phyloP scores from a whole-genome alignment of 1,140 invertebrate genomes.

The Diprion similis region DNA sequence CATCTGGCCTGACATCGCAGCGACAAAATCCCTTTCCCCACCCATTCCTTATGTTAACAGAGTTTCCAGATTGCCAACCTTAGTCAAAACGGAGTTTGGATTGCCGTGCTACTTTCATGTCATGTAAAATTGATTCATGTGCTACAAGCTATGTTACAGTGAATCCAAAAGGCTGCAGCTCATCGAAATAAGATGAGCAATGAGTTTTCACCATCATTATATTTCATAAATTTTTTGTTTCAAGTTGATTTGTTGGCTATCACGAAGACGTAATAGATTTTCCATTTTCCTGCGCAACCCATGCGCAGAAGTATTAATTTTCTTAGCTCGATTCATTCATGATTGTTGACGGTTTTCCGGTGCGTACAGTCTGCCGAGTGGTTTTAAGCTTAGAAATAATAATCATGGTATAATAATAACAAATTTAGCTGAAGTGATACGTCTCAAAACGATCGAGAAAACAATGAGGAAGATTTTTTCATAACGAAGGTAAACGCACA shows the following conservation, averaged over 20 bases:
- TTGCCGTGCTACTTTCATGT: too few species aligned
- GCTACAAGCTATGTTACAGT: too few species aligned
- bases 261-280: conserved; percentile 19
- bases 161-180: too few species aligned
- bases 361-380: conserved; percentile 8
- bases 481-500: neutral
- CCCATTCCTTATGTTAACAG: neutral
- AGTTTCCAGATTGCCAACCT: neutral
- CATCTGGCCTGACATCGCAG: too few species aligned
- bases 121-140: too few species aligned
- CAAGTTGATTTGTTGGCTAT: too few species aligned
- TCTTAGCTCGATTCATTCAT: conserved; percentile 19
- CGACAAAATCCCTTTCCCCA: neutral
- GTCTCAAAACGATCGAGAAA: neutral
- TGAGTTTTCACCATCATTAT: too few species aligned
- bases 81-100: neutral
- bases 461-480: conserved; percentile 5
- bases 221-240: too few species aligned
- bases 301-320: conserved; percentile 17
- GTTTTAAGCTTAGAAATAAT: neutral
- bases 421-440: neutral
- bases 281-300: conserved; percentile 26
- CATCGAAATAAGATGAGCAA: too few species aligned
- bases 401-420: conserved; percentile 6
- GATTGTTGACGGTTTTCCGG: conserved; percentile 16